phyloP scores from a whole-genome alignment of 2,888 invertebrate species.

The Scrobipalpa atriplicella region DNA sequence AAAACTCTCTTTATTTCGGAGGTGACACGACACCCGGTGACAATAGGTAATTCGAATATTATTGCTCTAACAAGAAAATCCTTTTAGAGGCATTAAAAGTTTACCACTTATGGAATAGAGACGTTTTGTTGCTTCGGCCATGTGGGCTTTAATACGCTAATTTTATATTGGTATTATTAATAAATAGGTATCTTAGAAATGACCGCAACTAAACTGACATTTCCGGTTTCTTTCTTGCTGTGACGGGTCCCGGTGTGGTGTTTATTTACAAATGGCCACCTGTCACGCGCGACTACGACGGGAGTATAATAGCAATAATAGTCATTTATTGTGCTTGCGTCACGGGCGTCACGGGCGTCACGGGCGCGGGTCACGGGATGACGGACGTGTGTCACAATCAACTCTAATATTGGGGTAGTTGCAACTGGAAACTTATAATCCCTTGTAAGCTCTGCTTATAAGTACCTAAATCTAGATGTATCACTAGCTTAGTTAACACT shows the following conservation, averaged over 20 bases:
- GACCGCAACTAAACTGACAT: slow-evolving; percentile 39
- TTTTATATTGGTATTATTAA: slow-evolving; percentile 35
- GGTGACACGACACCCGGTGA: slow-evolving; percentile 52
- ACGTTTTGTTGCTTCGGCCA: slow-evolving; percentile 30
- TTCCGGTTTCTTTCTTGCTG: slow-evolving; percentile 37
- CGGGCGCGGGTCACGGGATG: neutral
- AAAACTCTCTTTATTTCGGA: slow-evolving; percentile 49
- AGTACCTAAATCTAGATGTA: too few species aligned
- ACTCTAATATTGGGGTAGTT: slow-evolving; percentile 52
- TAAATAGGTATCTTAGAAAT: slow-evolving; percentile 37
- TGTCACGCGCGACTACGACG: slow-evolving; percentile 43
- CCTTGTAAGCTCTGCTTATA: too few species aligned
- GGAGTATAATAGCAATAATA: slow-evolving; percentile 23
- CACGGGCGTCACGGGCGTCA: neutral
- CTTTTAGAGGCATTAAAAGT: slow-evolving; percentile 27
- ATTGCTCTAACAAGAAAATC: slow-evolving; percentile 44
- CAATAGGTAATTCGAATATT: slow-evolving; percentile 51
- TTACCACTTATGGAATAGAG: neutral
- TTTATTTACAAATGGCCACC: slow-evolving; percentile 51
- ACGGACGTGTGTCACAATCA: slow-evolving; percentile 30
- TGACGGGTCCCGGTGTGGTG: slow-evolving; percentile 20
- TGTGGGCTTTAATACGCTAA: slow-evolving; percentile 34
- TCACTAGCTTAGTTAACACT: too few species aligned
- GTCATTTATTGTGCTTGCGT: slow-evolving; percentile 26
- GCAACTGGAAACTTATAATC: slow-evolving; percentile 53